Conservation (phyloP, 2,113 vertebrate genomes). For the Cavia aperea region DNA sequence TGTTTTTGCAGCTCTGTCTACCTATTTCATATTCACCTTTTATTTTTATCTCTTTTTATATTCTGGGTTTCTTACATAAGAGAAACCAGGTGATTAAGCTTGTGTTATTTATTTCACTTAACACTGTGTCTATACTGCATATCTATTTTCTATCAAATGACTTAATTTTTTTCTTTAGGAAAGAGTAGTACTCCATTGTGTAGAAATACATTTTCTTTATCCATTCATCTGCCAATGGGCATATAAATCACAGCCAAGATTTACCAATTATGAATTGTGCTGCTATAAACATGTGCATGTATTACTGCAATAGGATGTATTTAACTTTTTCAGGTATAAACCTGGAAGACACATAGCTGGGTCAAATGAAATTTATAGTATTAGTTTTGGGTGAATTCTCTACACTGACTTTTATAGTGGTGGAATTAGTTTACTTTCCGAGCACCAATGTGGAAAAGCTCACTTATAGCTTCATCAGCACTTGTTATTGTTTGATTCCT, state of each 20-base stretch:
- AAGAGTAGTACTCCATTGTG: background rate
- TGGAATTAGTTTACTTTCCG: background rate
- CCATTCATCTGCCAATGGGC: background rate
- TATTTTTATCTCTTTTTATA: background rate
- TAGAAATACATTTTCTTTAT: background rate
- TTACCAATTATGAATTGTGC: background rate
- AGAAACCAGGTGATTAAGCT: background rate
- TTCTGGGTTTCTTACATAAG: background rate
- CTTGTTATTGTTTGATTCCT: background rate
- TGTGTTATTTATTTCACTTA: background rate
- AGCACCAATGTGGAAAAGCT: background rate
- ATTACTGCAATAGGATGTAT: background rate
- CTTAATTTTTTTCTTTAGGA: background rate
- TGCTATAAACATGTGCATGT: background rate
- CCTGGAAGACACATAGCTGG: background rate
- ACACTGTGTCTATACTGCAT: background rate
- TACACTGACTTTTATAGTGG: background rate
- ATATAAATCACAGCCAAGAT: background rate
- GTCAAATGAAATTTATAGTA: background rate
- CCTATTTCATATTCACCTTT: background rate
- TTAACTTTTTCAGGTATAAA: background rate
- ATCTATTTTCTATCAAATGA: background rate
- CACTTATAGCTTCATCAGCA: background rate
- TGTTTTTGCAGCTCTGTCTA: background rate
- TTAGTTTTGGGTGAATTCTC: background rate